A percentile compares a stretch with the other conserved stretches of the same genome.
phyloP scores from a whole-genome alignment of 2,888 invertebrate species.

The Folsomia manolachei region DNA sequence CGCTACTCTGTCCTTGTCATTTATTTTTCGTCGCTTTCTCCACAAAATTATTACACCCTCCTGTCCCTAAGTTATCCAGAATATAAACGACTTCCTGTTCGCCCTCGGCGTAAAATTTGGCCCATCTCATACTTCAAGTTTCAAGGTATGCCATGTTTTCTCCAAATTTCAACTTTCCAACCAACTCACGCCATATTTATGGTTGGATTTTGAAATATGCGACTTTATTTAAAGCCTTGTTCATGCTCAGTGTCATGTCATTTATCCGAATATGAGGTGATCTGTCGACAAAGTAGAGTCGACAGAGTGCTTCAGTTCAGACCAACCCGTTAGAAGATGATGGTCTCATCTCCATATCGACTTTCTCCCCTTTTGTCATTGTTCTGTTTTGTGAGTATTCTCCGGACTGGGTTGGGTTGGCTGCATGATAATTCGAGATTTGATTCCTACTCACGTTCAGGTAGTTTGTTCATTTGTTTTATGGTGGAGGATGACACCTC shows the following conservation, averaged over 20 bases:
- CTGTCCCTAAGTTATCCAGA: no score
- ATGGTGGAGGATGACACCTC: constrained; percentile 6
- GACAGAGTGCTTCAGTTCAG: neutral
- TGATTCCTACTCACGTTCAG: neutral
- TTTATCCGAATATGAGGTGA: neutral
- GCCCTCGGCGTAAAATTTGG: neutral
- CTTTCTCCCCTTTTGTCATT: neutral
- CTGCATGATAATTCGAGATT: neutral
- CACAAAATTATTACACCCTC: neutral
- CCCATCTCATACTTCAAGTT: no score
- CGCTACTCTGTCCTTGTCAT: neutral
- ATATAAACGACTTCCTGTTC: neutral
- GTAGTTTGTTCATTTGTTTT: constrained; percentile 7
- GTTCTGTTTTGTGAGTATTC: neutral
- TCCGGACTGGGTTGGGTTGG: no score
- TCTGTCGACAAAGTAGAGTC: neutral
- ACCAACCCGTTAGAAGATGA: neutral
- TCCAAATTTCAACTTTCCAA: neutral
- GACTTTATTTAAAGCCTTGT: no score
- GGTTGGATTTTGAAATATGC: neutral
- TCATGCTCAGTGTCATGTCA: no score
- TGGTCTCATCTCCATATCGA: neutral
- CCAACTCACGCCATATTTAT: neutral
- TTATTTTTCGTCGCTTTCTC: neutral
- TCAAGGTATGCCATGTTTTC: no score